A percentile compares a stretch with the other conserved stretches of the same genome.
Evolutionary conservation across 2,797 vertebrate species (phyloP).

Genomic region (Gephyroberyx darwinii): DNA sequence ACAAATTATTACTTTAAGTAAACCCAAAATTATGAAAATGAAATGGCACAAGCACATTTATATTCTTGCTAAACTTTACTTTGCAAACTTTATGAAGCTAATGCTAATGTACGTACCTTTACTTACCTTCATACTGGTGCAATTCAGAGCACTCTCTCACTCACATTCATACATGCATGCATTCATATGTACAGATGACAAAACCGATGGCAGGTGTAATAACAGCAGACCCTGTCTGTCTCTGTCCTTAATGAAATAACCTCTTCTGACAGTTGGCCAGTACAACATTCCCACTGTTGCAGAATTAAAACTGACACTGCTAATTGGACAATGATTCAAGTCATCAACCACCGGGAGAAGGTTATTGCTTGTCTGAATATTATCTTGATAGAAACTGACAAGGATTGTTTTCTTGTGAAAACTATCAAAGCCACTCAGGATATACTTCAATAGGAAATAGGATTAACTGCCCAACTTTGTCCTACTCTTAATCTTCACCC

Average conservation of each 20-base stretch:
- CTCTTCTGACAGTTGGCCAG: constrained; percentile 70
- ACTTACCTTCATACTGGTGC: not conserved
- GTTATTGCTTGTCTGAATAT: constrained; percentile 65
- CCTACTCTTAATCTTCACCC: constrained; percentile 28
- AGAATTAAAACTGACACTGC: constrained; percentile 75
- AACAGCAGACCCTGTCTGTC: constrained; percentile 10
- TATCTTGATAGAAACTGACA: constrained; percentile 43
- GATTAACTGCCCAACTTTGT: constrained; percentile 11
- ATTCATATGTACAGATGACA: not conserved
- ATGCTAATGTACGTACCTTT: too few species aligned
- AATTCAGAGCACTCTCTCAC: not conserved
- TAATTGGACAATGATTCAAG: constrained; percentile 76
- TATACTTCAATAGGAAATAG: not conserved
- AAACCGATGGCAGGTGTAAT: constrained; percentile 15
- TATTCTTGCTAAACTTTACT: not conserved
- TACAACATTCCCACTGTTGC: constrained; percentile 59
- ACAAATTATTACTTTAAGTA: not conserved
- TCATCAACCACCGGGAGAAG: constrained; percentile 65
- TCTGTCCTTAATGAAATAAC: constrained; percentile 66
- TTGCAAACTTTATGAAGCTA: too few species aligned
- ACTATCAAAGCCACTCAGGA: constrained; percentile 48
- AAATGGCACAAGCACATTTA: not conserved
- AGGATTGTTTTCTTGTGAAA: constrained; percentile 45
- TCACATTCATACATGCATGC: not conserved
- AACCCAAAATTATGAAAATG: not conserved